Evolutionary conservation across 1,140 invertebrate genomes (phyloP).

Genomic region (Wasmannia auropunctata): DNA sequence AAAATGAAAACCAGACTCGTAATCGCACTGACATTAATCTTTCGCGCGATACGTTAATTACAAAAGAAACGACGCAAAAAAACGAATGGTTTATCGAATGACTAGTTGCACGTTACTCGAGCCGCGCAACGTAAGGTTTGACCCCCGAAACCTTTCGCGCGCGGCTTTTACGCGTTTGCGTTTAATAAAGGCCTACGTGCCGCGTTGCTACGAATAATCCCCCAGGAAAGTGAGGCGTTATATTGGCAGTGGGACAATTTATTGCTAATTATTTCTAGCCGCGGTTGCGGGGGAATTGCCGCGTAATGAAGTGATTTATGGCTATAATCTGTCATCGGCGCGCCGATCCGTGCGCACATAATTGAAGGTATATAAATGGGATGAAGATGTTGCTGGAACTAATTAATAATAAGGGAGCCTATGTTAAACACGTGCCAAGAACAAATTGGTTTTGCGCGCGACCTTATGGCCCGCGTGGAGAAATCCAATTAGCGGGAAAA

Average conservation of each 20-base stretch:
- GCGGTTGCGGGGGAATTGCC: background rate
- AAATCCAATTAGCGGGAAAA: slow-evolving; percentile 69
- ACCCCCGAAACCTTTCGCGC: slow-evolving; percentile 25
- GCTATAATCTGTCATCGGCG: slow-evolving; percentile 55
- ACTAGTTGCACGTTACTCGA: slow-evolving; percentile 40
- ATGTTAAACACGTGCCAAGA: slow-evolving; percentile 20
- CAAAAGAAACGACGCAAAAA: slow-evolving; percentile 40
- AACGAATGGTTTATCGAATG: slow-evolving; percentile 39
- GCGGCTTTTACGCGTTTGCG: background rate
- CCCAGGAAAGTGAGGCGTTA: slow-evolving; percentile 41
- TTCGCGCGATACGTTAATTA: slow-evolving; percentile 43
- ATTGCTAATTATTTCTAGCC: slow-evolving; percentile 60
- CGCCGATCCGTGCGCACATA: slow-evolving; percentile 46
- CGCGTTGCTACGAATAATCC: background rate
- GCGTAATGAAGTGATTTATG: slow-evolving; percentile 61
- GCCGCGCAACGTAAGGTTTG: background rate
- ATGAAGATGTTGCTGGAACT: slow-evolving; percentile 67
- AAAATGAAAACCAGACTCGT: slow-evolving; percentile 28
- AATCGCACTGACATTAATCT: slow-evolving; percentile 59
- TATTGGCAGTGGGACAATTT: slow-evolving; percentile 58
- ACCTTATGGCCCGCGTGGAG: slow-evolving; percentile 50
- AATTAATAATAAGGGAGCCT: slow-evolving; percentile 68
- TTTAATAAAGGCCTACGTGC: slow-evolving; percentile 8
- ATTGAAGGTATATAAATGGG: slow-evolving; percentile 49
- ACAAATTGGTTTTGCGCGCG: slow-evolving; percentile 58